A percentile compares a stretch with the other conserved stretches of the same genome.
These are phyloP conservation scores for Cacatua alba DNA, from an alignment of 2,113 vertebrate genomes.

Conservation along the genomic window DNA sequence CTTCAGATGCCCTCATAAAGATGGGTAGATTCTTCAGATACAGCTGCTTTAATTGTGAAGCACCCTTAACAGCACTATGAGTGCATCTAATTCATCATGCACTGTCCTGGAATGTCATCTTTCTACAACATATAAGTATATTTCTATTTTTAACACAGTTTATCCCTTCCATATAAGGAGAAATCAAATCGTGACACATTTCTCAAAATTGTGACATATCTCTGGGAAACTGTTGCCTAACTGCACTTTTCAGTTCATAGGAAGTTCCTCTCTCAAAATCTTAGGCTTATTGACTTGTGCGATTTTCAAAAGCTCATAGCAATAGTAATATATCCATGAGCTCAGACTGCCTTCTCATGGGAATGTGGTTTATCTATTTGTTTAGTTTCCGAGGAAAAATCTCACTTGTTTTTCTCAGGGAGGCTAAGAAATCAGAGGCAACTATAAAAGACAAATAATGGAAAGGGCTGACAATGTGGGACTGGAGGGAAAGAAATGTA, in stretches of 20 bases:
- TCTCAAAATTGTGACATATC: neutral
- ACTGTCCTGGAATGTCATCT: neutral
- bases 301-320: neutral
- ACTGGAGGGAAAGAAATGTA: neutral
- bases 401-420: neutral
- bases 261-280: neutral
- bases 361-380: neutral
- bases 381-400: neutral
- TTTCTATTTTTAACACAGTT: constrained; percentile 23
- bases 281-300: neutral
- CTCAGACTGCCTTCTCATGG: neutral
- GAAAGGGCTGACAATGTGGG: neutral
- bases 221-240: neutral
- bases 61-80: neutral
- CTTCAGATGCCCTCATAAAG: neutral
- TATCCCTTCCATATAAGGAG: neutral
- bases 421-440: neutral
- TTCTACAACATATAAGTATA: neutral
- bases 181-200: neutral
- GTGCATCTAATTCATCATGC: neutral
- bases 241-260: neutral
- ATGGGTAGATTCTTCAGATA: neutral
- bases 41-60: neutral
- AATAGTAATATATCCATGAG: neutral
- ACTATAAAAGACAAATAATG: neutral